Evolutionary conservation across 2,113 vertebrate species (phyloP), one percentile per base, ranked within the genome.

Genomic region (Ophiodon elongatus): DNA sequence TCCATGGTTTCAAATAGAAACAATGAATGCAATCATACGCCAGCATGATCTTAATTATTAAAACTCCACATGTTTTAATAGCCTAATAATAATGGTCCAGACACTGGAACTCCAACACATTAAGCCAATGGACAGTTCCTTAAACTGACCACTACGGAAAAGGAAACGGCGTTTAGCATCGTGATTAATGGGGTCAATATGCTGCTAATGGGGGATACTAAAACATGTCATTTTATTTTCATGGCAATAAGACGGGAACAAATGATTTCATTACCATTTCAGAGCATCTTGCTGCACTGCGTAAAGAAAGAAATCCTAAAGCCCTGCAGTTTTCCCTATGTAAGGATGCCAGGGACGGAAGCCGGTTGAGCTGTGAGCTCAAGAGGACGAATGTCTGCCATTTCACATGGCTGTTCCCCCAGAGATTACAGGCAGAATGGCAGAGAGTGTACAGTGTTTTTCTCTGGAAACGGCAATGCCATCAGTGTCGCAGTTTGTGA

Each of bases 151-250:
- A 41, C 80, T 88, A 80, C 56, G 11, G 85, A 85, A 78, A 90
- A 87, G 86, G 84, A 90, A 92, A 91, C 45, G 1, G 76, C 41
- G 15, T 92, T 93, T 90, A 89, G 77, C 41, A 17, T 43, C 14
- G 8, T 88, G 89, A 93, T 91, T 84, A 87, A 94, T 90, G 83
- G 84, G 87, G 88, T 93, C 90, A 89, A 84, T 88, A 79, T 72
- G 89, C 79, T 65, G 83, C 89, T 91, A 82, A 91, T 47, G 4
- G 77, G 72, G 29, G 82, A 59, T 35, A 72, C 79, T 88, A 85
- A 89, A 94, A 90, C 81, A 91, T 92, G 85, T 89, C 71, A 91
- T 93, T 93, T 83, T 87, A 91, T 92, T 59, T 59, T 91, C 85
- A 83, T 67, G 73, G 63, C 37, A 43, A 73, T 68, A 80, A 86